These are phyloP conservation scores for Tenrec ecaudatus DNA, from an alignment of 2,113 vertebrate species.

Conservation along the genomic window DNA sequence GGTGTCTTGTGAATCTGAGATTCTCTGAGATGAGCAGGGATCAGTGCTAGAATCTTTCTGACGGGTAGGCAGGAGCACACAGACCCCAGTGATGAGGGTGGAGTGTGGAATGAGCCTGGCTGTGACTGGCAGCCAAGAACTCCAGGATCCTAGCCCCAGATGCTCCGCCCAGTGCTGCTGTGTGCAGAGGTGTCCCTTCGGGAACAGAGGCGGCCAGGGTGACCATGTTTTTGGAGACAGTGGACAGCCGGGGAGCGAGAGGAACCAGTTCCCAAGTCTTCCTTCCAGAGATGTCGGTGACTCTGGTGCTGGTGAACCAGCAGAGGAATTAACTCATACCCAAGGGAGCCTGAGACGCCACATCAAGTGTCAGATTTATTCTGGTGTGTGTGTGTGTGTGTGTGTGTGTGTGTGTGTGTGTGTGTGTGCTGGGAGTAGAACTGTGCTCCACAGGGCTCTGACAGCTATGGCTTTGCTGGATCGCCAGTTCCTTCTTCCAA, in stretches of 20 bases:
- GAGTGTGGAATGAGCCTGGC: not conserved
- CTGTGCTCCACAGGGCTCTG: not conserved
- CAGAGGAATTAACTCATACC: not conserved
- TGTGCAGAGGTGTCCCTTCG: not conserved
- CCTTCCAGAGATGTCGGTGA: not conserved
- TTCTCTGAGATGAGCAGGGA: not conserved
- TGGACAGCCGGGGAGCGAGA: too few relatives aligned
- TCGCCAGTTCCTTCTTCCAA: not conserved
- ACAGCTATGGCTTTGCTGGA: not conserved
- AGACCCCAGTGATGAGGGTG: not conserved
- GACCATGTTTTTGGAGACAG: not conserved
- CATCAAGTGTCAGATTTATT: too few relatives aligned
- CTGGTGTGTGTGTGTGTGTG: too few relatives aligned
- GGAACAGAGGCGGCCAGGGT: accelerated
- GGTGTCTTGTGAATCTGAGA: not conserved
- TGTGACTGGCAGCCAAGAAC: not conserved
- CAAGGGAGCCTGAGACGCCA: too few relatives aligned
- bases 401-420: too few relatives aligned
- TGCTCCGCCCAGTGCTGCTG: not conserved
- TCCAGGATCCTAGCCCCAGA: not conserved
- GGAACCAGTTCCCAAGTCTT: not conserved
- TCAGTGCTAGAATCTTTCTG: not conserved
- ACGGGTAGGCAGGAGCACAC: not conserved
- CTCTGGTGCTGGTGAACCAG: not conserved
- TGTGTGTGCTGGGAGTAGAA: not conserved